Percentiles rank a stretch among this genome's conserved stretches.
Evolutionary conservation across 2,797 vertebrate species (phyloP).

Genomic region (Rhinogobio ventralis): DNA sequence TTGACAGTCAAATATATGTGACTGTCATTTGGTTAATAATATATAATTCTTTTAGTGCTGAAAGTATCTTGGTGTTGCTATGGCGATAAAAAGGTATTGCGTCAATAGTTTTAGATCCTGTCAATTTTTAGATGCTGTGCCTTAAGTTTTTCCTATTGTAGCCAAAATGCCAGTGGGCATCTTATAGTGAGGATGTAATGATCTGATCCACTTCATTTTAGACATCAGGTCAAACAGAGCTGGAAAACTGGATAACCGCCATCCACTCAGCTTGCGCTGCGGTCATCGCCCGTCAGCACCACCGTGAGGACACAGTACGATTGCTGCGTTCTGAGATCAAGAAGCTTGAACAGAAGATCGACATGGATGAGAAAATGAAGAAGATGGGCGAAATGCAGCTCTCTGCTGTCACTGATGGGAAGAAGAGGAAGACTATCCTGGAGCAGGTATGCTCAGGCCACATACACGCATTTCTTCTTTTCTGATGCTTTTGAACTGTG

Average conservation of each 20-base stretch:
- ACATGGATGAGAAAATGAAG: constrained; percentile 99
- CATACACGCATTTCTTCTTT: not conserved
- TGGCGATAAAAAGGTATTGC: not conserved
- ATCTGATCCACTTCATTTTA: constrained; percentile 62
- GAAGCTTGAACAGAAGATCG: constrained; percentile 96
- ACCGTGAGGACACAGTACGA: constrained; percentile 92
- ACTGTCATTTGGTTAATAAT: not conserved
- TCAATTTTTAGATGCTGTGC: not conserved
- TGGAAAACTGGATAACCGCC: constrained; percentile 98
- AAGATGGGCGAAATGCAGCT: constrained; percentile 99
- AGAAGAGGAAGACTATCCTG: constrained; percentile 97
- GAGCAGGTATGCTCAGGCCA: constrained; percentile 83
- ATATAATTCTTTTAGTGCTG: not conserved
- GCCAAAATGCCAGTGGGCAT: not conserved
- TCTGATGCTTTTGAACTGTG: not conserved
- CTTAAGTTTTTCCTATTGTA: not conserved
- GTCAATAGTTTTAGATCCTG: not conserved
- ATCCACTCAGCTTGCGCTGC: constrained; percentile 95
- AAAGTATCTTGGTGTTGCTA: not conserved
- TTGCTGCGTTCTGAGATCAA: constrained; percentile 91
- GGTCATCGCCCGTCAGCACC: constrained; percentile 90
- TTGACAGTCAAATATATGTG: constrained; percentile 64
- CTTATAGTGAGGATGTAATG: not conserved
- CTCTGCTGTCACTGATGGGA: constrained; percentile 89
- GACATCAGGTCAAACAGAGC: constrained; percentile 95